A percentile compares a stretch with the other conserved stretches of the same genome.
phyloP scores from a whole-genome alignment of 2,113 vertebrate species.

The Catharus fuscescens region DNA sequence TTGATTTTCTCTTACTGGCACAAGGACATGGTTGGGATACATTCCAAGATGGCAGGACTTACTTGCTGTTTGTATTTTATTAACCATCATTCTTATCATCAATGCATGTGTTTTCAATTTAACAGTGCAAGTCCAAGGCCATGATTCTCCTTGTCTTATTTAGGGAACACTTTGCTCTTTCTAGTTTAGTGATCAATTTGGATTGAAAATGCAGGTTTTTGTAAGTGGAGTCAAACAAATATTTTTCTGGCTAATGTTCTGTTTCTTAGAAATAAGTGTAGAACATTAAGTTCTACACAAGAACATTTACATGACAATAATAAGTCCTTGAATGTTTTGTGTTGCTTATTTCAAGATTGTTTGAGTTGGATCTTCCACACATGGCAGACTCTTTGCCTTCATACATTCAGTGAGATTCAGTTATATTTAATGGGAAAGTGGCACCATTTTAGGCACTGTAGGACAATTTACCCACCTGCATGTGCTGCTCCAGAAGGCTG shows the following conservation, averaged over 20 bases:
- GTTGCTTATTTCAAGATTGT: not conserved
- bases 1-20: too few relatives aligned
- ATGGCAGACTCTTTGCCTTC: not conserved
- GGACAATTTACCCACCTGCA: not conserved
- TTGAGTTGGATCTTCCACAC: not conserved
- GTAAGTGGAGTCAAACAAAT: not conserved
- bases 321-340: not conserved
- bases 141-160: not conserved
- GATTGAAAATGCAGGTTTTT: not conserved
- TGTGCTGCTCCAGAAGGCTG: not conserved
- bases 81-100: not conserved
- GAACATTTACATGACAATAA: not conserved
- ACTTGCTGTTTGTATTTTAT: not conserved
- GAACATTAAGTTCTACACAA: too few relatives aligned
- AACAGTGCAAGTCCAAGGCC: not conserved
- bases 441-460: not conserved
- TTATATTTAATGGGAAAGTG: not conserved
- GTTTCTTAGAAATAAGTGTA: not conserved
- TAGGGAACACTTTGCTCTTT: not conserved
- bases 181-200: not conserved
- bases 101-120: not conserved
- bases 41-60: not conserved
- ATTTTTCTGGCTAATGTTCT: not conserved
- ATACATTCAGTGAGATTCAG: not conserved
- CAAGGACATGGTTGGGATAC: too few relatives aligned